phyloP scores from a whole-genome alignment of 2,888 invertebrate species.

The Patella pellucida region DNA sequence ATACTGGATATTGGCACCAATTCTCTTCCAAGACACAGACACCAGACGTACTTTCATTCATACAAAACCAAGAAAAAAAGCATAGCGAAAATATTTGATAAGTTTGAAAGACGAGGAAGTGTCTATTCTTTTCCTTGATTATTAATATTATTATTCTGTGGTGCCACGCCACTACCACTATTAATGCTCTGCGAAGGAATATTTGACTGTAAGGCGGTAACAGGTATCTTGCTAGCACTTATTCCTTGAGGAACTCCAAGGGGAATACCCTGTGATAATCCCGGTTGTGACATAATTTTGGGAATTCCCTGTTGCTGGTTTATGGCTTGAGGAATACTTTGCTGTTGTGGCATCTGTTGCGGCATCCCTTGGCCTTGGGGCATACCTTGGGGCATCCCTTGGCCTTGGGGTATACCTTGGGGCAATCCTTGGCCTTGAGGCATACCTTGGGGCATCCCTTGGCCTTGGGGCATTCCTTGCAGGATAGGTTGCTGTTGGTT shows the following conservation, averaged over 20 bases:
- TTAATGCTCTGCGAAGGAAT: not conserved
- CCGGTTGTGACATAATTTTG: not conserved
- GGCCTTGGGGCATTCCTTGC: slow-evolving; percentile 1
- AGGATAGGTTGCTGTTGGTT: not conserved
- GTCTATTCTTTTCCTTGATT: too few relatives aligned
- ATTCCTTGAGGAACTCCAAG: not conserved
- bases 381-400: too few relatives aligned
- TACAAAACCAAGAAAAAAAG: too few relatives aligned
- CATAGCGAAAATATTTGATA: too few relatives aligned
- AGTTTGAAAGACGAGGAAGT: too few relatives aligned
- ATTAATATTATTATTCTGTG: too few relatives aligned
- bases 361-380: not conserved
- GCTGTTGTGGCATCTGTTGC: not conserved
- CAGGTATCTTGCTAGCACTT: not conserved
- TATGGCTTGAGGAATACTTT: not conserved
- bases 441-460: not conserved
- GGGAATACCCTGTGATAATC: not conserved
- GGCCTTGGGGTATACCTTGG: not conserved
- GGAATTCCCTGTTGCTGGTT: not conserved
- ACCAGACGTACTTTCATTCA: too few relatives aligned
- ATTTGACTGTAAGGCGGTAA: not conserved
- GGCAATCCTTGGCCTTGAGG: not conserved
- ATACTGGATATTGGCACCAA: too few relatives aligned
- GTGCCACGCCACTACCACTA: not conserved
- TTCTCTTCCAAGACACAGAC: too few relatives aligned